Percentiles rank a stretch among this genome's conserved stretches.
Evolutionary conservation across 1,140 invertebrate genomes (phyloP).

Genomic region (Campoletis sonorensis): DNA sequence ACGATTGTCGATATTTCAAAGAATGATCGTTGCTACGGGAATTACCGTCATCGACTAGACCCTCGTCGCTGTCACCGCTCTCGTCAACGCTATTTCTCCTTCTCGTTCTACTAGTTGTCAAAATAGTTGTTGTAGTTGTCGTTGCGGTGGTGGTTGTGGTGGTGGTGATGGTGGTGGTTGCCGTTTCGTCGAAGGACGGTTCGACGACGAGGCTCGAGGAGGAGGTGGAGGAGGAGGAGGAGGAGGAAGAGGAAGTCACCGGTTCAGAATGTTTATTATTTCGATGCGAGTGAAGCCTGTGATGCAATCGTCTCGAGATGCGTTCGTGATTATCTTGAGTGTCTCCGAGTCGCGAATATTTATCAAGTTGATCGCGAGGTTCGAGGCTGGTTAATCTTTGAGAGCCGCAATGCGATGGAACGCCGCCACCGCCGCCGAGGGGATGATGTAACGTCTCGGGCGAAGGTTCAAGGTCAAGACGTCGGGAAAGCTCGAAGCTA

Average conservation of each 20-base stretch:
- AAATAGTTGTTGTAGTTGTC: background rate
- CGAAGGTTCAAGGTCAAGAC: no score
- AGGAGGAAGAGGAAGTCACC: no score
- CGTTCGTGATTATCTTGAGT: background rate
- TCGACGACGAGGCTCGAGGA: background rate
- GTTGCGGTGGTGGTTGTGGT: background rate
- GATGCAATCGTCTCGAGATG: background rate
- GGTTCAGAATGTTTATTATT: background rate
- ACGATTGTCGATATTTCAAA: no score
- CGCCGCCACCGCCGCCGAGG: no score
- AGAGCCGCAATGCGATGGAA: background rate
- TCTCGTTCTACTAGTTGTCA: conserved; percentile 20
- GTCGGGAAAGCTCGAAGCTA: no score
- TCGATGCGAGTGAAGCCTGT: background rate
- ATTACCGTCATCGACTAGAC: conserved; percentile 21
- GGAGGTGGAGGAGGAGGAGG: no score
- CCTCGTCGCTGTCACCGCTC: conserved; percentile 38
- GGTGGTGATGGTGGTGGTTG: conserved; percentile 1
- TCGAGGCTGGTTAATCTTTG: background rate
- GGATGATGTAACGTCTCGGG: no score
- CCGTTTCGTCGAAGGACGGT: background rate
- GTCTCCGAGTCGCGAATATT: background rate
- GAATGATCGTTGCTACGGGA: background rate
- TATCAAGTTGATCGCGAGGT: background rate
- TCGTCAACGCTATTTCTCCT: background rate